These are phyloP conservation scores for Notothenia coriiceps DNA, from an alignment of 2,113 vertebrate genomes.

Conservation along the genomic window DNA sequence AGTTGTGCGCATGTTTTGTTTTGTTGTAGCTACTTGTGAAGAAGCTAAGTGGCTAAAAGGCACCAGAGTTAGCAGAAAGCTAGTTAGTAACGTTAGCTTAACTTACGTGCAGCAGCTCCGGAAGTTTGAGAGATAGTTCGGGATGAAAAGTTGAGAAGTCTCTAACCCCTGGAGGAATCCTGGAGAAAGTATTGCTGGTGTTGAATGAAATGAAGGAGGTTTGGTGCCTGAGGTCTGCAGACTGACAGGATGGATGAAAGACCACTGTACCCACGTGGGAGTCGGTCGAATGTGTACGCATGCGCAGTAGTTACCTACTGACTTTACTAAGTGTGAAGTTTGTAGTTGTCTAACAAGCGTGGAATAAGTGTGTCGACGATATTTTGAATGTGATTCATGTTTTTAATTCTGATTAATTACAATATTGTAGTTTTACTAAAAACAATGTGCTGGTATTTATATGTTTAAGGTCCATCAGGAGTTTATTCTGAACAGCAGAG, in stretches of 20 bases:
- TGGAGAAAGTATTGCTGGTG: neutral
- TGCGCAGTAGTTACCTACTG: slow-evolving; percentile 35
- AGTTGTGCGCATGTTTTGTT: neutral
- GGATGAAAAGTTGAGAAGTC: neutral
- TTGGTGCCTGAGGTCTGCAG: neutral
- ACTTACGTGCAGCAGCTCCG: slow-evolving; percentile 52
- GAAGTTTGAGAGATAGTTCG: neutral
- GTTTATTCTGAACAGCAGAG: neutral
- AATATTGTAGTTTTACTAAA: too few species aligned
- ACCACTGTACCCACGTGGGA: slow-evolving; percentile 37
- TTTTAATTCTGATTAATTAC: too few species aligned
- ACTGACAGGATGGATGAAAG: slow-evolving; percentile 1
- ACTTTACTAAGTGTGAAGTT: too few species aligned
- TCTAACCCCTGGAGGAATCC: neutral
- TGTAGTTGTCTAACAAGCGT: too few species aligned
- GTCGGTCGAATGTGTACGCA: slow-evolving; percentile 28
- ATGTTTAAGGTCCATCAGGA: too few species aligned
- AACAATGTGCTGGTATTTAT: too few species aligned
- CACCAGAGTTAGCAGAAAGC: slow-evolving; percentile 47
- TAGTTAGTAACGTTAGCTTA: slow-evolving; percentile 19
- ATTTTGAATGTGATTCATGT: too few species aligned
- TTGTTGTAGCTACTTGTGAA: neutral
- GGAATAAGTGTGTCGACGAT: too few species aligned
- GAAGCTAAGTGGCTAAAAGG: slow-evolving; percentile 31
- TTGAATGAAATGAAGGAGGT: too few species aligned